These are phyloP conservation scores for Myiotriccus ornatus DNA, from an alignment of 2,797 vertebrate species.

Conservation along the genomic window DNA sequence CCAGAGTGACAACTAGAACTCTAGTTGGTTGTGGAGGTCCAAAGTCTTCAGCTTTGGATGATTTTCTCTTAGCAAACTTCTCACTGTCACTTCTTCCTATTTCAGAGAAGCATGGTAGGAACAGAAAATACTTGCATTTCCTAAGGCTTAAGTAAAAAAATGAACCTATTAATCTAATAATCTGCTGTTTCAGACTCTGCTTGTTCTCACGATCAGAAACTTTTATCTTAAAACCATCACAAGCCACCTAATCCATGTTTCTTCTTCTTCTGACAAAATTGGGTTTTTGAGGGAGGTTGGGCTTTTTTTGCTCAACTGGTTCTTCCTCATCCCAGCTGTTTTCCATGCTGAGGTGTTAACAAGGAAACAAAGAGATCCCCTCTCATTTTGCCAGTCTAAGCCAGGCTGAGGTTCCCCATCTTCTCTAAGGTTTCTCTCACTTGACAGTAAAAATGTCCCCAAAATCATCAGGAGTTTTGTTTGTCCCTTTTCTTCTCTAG, in stretches of 20 bases:
- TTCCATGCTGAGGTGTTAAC: background rate
- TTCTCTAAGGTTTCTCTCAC: background rate
- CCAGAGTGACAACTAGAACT: background rate
- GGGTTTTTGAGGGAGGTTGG: fast-evolving
- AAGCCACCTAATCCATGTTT: background rate
- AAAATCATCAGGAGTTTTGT: background rate
- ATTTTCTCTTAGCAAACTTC: background rate
- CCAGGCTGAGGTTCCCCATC: background rate
- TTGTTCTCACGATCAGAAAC: background rate
- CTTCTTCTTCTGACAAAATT: background rate
- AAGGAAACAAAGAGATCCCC: background rate
- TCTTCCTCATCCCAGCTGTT: background rate
- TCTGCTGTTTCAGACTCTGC: background rate
- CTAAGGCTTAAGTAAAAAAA: background rate
- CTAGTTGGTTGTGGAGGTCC: background rate
- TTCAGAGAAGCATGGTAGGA: background rate
- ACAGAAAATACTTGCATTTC: background rate
- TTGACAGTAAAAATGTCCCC: background rate
- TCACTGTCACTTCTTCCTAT: background rate
- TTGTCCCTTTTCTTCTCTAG: background rate
- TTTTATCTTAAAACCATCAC: background rate
- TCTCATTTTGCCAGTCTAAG: background rate
- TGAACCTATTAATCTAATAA: background rate
- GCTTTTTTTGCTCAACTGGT: background rate
- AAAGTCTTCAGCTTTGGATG: background rate